phyloP scores from a whole-genome alignment of 2,888 invertebrate genomes.

The Galerucella calmariensis region DNA sequence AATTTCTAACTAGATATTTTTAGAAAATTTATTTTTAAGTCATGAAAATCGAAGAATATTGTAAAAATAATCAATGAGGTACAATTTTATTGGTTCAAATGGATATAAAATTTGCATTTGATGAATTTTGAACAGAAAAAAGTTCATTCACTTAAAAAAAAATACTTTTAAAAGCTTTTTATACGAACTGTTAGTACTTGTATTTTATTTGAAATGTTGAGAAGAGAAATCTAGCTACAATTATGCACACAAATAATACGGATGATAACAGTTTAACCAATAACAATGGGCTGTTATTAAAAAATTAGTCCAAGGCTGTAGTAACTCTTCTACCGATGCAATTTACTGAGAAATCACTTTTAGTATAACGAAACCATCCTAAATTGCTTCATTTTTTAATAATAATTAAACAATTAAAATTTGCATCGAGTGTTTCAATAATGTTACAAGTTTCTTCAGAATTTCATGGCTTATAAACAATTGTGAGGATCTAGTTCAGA shows the following conservation, averaged over 20 bases:
- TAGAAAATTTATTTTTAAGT: too few species aligned
- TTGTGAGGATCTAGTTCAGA: conserved; percentile 23
- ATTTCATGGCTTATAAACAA: conserved; percentile 30
- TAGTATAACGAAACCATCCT: conserved; percentile 35
- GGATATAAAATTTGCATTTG: too few species aligned
- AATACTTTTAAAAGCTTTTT: background rate
- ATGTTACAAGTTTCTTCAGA: conserved; percentile 33
- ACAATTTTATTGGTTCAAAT: too few species aligned
- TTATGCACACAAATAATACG: background rate
- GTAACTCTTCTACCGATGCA: conserved; percentile 23
- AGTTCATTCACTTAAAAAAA: background rate
- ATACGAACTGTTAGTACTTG: background rate
- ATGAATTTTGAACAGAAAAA: too few species aligned
- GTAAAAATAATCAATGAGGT: too few species aligned
- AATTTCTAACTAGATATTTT: too few species aligned
- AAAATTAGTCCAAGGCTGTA: conserved; percentile 32
- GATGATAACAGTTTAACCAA: conserved; percentile 22
- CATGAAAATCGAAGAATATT: too few species aligned
- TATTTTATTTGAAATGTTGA: conserved; percentile 1
- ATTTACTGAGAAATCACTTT: conserved; percentile 32
- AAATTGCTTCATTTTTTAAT: conserved; percentile 39
- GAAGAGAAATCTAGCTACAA: conserved; percentile 7
- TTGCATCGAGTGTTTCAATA: conserved; percentile 41
- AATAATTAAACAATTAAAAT: conserved; percentile 46
- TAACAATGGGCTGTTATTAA: conserved; percentile 30